These are phyloP conservation scores for Brachyptera risi DNA, from an alignment of 2,888 invertebrate species.

Conservation along the genomic window DNA sequence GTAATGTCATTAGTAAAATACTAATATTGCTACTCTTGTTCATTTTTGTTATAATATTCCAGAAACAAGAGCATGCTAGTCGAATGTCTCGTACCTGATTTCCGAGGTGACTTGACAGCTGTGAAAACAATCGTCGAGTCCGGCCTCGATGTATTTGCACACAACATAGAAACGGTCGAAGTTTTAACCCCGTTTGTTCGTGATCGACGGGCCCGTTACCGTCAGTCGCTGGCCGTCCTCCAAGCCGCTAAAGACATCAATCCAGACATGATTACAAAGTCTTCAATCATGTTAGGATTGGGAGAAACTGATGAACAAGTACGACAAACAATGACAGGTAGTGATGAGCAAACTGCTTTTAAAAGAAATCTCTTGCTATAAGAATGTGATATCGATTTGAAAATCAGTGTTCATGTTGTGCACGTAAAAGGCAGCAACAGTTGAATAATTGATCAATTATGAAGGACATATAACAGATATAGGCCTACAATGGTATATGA, in stretches of 20 bases:
- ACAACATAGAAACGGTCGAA: conserved; percentile 97
- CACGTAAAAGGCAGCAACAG: too few relatives aligned
- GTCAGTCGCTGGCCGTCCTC: conserved; percentile 81
- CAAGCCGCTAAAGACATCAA: conserved; percentile 75
- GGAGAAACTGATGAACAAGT: conserved; percentile 88
- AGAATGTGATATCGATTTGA: too few relatives aligned
- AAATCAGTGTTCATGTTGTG: too few relatives aligned
- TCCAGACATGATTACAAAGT: conserved; percentile 87
- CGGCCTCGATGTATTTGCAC: conserved; percentile 95
- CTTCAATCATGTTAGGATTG: conserved; percentile 96
- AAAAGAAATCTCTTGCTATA: too few relatives aligned
- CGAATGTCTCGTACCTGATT: conserved; percentile 96
- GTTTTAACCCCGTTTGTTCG: conserved; percentile 85
- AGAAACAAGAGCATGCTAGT: conserved; percentile 81
- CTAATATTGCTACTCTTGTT: too few relatives aligned
- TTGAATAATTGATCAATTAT: too few relatives aligned
- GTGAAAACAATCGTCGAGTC: conserved; percentile 72
- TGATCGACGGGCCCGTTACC: conserved; percentile 88
- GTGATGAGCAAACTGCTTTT: too few relatives aligned
- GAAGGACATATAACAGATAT: too few relatives aligned
- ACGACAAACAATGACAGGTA: conserved; percentile 75
- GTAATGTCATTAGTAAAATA: neutral
- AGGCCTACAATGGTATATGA: too few relatives aligned
- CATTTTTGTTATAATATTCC: too few relatives aligned
- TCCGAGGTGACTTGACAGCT: conserved; percentile 72